Conservation (phyloP, 1,140 invertebrate genomes). For the Macrosteles quadrilineatus region DNA sequence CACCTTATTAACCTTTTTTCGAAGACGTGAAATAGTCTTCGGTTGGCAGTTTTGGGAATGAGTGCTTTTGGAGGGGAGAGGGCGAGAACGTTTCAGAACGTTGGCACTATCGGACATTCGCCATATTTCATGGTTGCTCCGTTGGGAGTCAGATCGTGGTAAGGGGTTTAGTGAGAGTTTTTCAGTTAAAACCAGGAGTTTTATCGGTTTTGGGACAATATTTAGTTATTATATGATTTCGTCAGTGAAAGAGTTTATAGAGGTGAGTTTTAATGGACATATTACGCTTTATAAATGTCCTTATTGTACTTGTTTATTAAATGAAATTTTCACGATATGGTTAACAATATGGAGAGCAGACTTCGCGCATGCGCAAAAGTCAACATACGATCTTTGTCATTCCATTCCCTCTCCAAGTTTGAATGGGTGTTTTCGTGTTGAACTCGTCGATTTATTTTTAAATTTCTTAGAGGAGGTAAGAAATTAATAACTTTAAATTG, state of each 20-base stretch:
- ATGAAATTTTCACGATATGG: neutral
- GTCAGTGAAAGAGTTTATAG: neutral
- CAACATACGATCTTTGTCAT: neutral
- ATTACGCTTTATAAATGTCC: neutral
- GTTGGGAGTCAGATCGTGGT: too few relatives aligned
- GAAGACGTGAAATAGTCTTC: too few relatives aligned
- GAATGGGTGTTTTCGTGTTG: neutral
- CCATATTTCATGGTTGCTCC: too few relatives aligned
- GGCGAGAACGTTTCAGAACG: too few relatives aligned
- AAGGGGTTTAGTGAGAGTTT: too few relatives aligned
- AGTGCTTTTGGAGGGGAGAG: too few relatives aligned
- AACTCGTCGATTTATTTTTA: neutral
- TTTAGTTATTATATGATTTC: conserved; percentile 22
- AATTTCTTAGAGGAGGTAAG: neutral
- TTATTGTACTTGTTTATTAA: neutral
- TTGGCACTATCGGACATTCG: too few relatives aligned
- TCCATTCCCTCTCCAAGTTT: conserved; percentile 2
- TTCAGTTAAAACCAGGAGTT: neutral
- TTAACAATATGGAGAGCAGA: conserved; percentile 9
- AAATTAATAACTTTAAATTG: neutral
- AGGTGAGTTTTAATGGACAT: neutral
- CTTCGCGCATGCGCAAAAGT: conserved; percentile 11
- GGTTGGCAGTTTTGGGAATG: too few relatives aligned
- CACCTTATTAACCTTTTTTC: too few relatives aligned
- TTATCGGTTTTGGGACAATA: neutral